phyloP scores from a whole-genome alignment of 1,140 invertebrate genomes.

The Zaprionus gabonicus region DNA sequence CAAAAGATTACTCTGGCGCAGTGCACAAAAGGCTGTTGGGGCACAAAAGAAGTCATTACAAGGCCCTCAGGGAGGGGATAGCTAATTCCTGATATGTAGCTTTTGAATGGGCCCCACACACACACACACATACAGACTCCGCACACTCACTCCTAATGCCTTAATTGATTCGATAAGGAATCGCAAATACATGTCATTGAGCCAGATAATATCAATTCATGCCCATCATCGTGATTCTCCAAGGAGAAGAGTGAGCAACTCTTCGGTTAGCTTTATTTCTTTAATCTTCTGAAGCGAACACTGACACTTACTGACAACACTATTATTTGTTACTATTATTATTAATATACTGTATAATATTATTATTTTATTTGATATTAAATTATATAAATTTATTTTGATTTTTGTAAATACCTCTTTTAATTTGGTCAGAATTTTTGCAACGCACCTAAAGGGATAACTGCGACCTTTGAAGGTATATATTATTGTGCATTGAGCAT shows the following conservation, averaged over 20 bases:
- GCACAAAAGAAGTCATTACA: conserved; percentile 38
- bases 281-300: too few species aligned
- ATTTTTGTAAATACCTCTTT: too few species aligned
- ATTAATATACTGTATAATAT: too few species aligned
- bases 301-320: too few species aligned
- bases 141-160: conserved; percentile 3
- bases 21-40: neutral
- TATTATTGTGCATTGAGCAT: too few species aligned
- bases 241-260: neutral
- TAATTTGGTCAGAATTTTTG: too few species aligned
- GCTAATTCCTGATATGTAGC: conserved; percentile 1
- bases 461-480: too few species aligned
- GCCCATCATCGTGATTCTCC: neutral
- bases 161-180: conserved; percentile 25
- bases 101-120: neutral
- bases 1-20: conserved; percentile 25
- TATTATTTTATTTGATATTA: too few species aligned
- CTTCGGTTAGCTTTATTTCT: neutral
- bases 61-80: neutral
- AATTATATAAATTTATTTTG: too few species aligned
- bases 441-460: too few species aligned
- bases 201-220: neutral
- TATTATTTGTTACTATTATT: too few species aligned
- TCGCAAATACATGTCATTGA: conserved; percentile 10
- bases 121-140: neutral